Conservation (phyloP, 2,888 invertebrate species). For the Ptilodon capucinus region DNA sequence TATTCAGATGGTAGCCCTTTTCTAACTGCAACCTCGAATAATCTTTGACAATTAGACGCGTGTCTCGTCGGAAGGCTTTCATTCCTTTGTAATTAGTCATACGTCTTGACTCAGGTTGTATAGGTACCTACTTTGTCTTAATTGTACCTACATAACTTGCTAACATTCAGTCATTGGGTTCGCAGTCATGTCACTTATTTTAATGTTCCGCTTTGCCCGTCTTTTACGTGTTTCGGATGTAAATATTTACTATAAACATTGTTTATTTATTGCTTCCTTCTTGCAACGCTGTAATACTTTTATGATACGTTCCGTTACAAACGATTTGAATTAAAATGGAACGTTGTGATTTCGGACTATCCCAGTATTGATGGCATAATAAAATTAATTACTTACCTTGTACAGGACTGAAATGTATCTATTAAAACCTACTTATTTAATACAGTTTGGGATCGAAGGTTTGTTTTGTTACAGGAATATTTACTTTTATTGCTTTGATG, state of each 20-base stretch:
- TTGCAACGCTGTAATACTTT: background rate
- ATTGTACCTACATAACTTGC: background rate
- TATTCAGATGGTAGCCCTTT: background rate
- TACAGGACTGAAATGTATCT: too few relatives aligned
- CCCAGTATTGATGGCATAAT: too few relatives aligned
- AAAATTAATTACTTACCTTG: too few relatives aligned
- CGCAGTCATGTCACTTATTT: background rate
- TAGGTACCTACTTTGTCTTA: background rate
- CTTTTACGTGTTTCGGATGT: background rate
- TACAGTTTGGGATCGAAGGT: too few relatives aligned
- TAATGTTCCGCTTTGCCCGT: background rate
- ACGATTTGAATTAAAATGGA: too few relatives aligned
- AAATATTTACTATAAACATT: background rate
- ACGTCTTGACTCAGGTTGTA: slow-evolving; percentile 1
- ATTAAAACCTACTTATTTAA: too few relatives aligned
- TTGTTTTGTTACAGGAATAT: too few relatives aligned
- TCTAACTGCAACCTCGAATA: slow-evolving; percentile 2
- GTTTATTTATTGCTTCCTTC: background rate
- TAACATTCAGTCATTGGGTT: background rate
- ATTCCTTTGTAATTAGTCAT: slow-evolving; percentile 19
- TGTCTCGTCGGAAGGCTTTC: slow-evolving; percentile 8
- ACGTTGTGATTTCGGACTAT: too few relatives aligned
- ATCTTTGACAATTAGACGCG: slow-evolving; percentile 13
- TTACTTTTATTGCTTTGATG: too few relatives aligned
- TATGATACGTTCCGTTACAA: too few relatives aligned